Evolutionary conservation across 1,140 invertebrate species (phyloP), one percentile per base, ranked within the genome.

Genomic region (Musca vetustissima): DNA sequence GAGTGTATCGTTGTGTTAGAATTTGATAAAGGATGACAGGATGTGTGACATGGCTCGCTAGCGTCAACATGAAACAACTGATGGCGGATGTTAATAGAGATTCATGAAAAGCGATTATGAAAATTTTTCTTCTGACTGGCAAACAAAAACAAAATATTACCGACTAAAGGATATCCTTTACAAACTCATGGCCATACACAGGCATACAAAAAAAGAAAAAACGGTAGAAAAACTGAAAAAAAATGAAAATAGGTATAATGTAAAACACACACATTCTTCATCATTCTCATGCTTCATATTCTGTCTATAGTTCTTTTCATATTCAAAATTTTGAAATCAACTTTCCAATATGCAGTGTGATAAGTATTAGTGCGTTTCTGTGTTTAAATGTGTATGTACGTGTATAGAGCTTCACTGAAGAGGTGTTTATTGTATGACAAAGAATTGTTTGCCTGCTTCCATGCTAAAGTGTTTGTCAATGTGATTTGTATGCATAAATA

Each of bases 1-100:
- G 11, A 43, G 36, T 43, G 36, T 43, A 43, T 6, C 11, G 6
- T 13, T 43, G 36, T 43, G 36, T 9, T 43, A 14, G 36, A 65
- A 24, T 75, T 74, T 78, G 77, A 78, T 77, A 78, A 78, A 78
- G 77, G 77, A 79, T 78, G 77, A 78, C 77, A 78, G 72, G 72
- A 43, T 61, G 36, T 61, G 57, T 61, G 57, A 61, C 57, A 61
- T n/a, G 28, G 19, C 57, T 13, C 57, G 32, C 57, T 61, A 36
- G 28, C 17, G 32, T 32, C 17, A 19, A 43, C n/a, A 17, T 19
- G n/a, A 11, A 61, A 61, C 24, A 15, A 17, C 28, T 19, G 3
- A 36, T 43, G 36, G 17, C 28, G 28, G 57, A 61, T 36, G 57
- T 61, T 57, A 57, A 32, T 57, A 57, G 24, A 28, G 53, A 28